phyloP scores from a whole-genome alignment of 2,888 invertebrate species.

The Micropterix aruncella region DNA sequence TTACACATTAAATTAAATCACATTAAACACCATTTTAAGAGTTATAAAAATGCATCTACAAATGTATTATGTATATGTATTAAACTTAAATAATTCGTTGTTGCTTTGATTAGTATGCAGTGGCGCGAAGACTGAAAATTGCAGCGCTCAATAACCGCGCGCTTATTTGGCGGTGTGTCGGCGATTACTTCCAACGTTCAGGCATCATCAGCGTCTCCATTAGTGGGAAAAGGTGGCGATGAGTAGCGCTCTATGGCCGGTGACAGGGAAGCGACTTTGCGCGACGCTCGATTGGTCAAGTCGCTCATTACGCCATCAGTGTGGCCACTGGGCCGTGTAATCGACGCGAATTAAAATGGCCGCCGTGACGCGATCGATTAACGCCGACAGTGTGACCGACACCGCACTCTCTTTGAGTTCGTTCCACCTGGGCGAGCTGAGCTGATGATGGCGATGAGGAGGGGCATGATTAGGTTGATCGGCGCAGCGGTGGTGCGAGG shows the following conservation, averaged over 20 bases:
- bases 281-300: not conserved
- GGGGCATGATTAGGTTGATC: too few relatives aligned
- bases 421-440: not conserved
- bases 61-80: too few relatives aligned
- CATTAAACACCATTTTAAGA: too few relatives aligned
- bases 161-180: slow-evolving; percentile 1
- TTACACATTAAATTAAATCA: too few relatives aligned
- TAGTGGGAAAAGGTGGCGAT: not conserved
- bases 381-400: not conserved
- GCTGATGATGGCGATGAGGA: slow-evolving; percentile 1
- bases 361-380: not conserved
- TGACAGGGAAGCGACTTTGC: not conserved
- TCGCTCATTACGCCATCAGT: not conserved
- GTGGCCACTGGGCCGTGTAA: not conserved
- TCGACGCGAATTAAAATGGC: not conserved
- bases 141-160: too few relatives aligned
- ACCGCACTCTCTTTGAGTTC: not conserved
- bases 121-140: too few relatives aligned
- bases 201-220: not conserved
- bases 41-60: too few relatives aligned
- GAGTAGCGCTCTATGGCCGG: not conserved
- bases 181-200: slow-evolving; percentile 1
- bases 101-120: too few relatives aligned
- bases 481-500: too few relatives aligned
- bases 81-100: too few relatives aligned